Evolutionary conservation across 2,888 invertebrate genomes (phyloP), one percentile per base, ranked within the genome.

Genomic region (Chironomus riparius): DNA sequence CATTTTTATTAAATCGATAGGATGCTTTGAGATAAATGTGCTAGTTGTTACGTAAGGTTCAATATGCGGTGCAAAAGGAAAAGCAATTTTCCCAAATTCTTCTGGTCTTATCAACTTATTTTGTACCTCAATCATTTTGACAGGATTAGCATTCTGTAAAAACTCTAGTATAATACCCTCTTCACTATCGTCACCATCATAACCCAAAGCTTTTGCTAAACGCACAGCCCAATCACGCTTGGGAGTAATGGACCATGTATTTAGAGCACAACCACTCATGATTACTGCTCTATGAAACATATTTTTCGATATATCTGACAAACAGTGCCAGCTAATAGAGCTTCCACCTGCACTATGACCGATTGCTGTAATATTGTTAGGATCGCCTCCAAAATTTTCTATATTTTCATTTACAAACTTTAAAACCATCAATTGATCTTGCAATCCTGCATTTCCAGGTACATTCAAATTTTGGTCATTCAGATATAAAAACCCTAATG

Each of bases 291-390:
- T 83, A 77, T 83, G 82, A 77, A 84, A 85, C 12, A 83, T 80
- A 72, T 79, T 79, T 79, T 82, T 84, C 1, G 86, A 81, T 79
- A 85, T 83, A 56, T 86, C 85, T 0, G 86, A 86, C 5, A 87
- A 79, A 79, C 85, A 83, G 79, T 86, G 82, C 76, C 83, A 85
- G 78, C 87, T 86, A 0, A 85, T 82, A 4, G 86, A 84, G 38
- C 83, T 83, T 5, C 82, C 86, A 2, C 87, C 87, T 1, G 87
- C 86, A 79, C 87, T 87, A 79, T 86, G 85, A 1, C 87, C 87
- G 78, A 87, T 85, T 12, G 87, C 81, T 0, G 87, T 87, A 3
- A 84, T 86, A 77, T 87, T 87, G 5, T 85, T 80, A 0, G 85
- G 82, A 81, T 87, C 85, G 2, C 87, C 87, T 48, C 85, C 85